Evolutionary conservation across 1,140 invertebrate genomes (phyloP), one percentile per base, ranked within the genome.

Genomic region (Halesus radiatus): DNA sequence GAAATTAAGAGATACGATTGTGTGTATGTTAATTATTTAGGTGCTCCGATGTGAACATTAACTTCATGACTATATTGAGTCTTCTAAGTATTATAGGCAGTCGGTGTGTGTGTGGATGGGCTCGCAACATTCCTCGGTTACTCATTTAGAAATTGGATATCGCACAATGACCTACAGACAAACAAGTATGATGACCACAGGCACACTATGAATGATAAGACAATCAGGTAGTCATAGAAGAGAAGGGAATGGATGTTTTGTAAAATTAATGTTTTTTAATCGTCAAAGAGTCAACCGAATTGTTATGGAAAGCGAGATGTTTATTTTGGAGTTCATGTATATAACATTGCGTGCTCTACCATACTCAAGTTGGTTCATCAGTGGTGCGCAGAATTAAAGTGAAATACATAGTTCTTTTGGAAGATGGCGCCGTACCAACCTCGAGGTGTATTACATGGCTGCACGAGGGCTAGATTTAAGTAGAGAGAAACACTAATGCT

Each of bases 201-300:
- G 66, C 66, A 70, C 23, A 52, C 29, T 23, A 50, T 70, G 66
- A 70, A 70, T 70, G 66, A 70, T 70, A 70, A 50, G 66, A 70
- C 66, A 70, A 70, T 70, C 66, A 70, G 29, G 45, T 70, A 70
- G 66, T 70, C 29, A 45, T 70, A 70, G 29, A 70, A 22, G 45
- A 70, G 32, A 70, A 50, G 37, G 18, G 22, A 70, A 23, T 70
- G 66, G 52, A 45, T 70, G 23, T 70, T 70, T 70, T 16, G n/a
- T 70, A 64, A 64, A 45, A 45, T 45, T 45, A 45, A 56, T 54
- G 16, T 56, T 56, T 22, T 18, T 56, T 29, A 64, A 3, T 29
- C 62, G 16, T 64, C 16, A 64, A 64, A 64, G 16, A 64, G 22
- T 8, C 26, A n/a, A n/a, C 22, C 26, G 16, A 64, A 26, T 60